A percentile compares a stretch with the other conserved stretches of the same genome.
phyloP scores from a whole-genome alignment of 2,113 vertebrate species.

The Callipepla californica region DNA sequence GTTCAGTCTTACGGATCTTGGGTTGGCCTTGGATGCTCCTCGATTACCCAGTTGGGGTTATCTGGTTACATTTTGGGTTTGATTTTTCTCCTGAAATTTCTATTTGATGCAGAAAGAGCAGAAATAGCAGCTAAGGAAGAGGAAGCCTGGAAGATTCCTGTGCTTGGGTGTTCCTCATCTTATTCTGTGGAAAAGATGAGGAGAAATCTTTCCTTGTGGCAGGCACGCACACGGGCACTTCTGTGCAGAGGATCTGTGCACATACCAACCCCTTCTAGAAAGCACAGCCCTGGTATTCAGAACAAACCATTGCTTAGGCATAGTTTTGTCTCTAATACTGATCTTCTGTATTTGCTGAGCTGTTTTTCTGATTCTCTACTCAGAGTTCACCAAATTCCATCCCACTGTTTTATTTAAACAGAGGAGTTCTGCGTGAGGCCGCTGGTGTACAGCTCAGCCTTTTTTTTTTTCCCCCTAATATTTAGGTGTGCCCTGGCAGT shows the following conservation, averaged over 20 bases:
- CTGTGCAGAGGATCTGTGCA: neutral
- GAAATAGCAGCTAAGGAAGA: neutral
- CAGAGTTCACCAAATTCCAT: fast-evolving
- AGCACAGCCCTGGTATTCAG: neutral
- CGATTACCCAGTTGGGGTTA: neutral
- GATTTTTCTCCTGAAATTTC: neutral
- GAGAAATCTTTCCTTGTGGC: neutral
- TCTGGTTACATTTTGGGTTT: fast-evolving
- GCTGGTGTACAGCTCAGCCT: neutral
- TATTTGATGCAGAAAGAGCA: neutral
- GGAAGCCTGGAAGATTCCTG: neutral
- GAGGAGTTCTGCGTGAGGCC: neutral
- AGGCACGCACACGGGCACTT: too few relatives aligned
- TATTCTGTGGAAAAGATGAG: neutral
- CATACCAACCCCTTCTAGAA: neutral
- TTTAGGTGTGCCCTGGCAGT: neutral
- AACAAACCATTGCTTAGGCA: too few relatives aligned
- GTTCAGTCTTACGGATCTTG: neutral
- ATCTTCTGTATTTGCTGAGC: neutral
- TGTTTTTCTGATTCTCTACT: fast-evolving
- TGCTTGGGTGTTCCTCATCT: fast-evolving
- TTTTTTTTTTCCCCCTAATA: neutral
- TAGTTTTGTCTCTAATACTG: too few relatives aligned
- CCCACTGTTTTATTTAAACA: fast-evolving
- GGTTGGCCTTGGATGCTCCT: fast-evolving